Evolutionary conservation across 2,113 vertebrate genomes (phyloP), one percentile per base, ranked within the genome.

Genomic region (Acanthochromis polyacanthus): DNA sequence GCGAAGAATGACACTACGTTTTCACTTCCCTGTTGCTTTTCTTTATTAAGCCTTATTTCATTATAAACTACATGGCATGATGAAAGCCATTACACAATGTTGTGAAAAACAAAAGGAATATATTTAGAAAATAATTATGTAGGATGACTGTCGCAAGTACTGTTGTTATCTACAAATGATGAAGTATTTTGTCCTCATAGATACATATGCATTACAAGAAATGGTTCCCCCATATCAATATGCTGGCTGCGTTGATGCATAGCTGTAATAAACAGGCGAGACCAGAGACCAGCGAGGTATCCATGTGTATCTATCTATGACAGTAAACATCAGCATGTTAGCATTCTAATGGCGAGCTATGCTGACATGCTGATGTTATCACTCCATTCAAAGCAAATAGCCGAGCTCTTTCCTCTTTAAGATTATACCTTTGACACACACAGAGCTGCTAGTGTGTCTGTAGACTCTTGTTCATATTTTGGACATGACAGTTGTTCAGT

Each of bases 321-420:
- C 17, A 16, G 16, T 15, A n/a, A 55, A 73, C 48, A 45, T 28
- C 3, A 28, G 52, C 30, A 40, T 19, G 38, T 56, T 19, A 56
- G 43, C n/a, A 14, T 8, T 45, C 32, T 10, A 12, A 45, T 28
- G 52, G 43, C 48, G 9, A 58, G 74, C 16, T 1, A 16, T 46
- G 45, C 16, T 46, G 16, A 16, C 11, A 59, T 51, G 22, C 51
- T 4, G 17, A n/a, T 36, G 43, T 70, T 25, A 56, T 25, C 46
- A 23, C 32, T 25, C 9, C 15, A 10, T 19, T 5, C 25, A 50
- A 64, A 30, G 43, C 43, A 48, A 64, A 46, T 6, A 48, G 61
- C 23, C 43, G 10, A 62, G 22, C 23, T 67, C 30, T 67, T 23
- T 52, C n/a, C 32, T 68, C 16, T 56, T n/a, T 25, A 50, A 50